Evolutionary conservation across 92 coral and sea anemone species (phyloP), one percentile per base, ranked within the genome.

Genomic region (Actinostola sp.): DNA sequence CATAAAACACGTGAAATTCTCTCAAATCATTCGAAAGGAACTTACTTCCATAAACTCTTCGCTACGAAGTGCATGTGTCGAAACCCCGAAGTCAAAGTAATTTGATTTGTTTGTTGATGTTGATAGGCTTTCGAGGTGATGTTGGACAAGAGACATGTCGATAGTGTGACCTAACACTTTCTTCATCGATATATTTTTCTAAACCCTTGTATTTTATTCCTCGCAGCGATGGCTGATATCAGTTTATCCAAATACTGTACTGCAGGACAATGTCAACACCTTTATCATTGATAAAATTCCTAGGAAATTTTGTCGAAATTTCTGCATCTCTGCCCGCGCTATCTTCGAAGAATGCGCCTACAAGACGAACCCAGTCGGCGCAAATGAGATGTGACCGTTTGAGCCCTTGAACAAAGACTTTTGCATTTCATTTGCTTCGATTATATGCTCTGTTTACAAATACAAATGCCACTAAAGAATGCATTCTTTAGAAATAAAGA

Each of bases 241-340:
- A 33, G 41, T 68, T 28, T 49, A 52, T 50, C 61, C 74, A 36
- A 68, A 66, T 39, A 35, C 38, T 48, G 34, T 39, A 35, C 38
- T 48, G 34, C 24, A 15, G 78, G 28, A 63, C 68, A 65, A 73
- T 62, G 67, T 67, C 73, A 49, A 74, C 85, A 73, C 86, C 82
- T 67, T n/a, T 3, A 39, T 70, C 68, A 82, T 88, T 54, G 68
- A 81, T 78, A 65, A 80, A 88, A 88, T 88, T 88, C 89, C 89
- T 63, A 49, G 71, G 80, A 84, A 78, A 78, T 68, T 46, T 82
- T 20, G 34, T 39, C 71, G 42, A 54, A 44, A 23, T 53, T 67
- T 77, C 75, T 33, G 46, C 57, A 17, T 21, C 42, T 51, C 61
- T 68, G 31, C 25, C 30, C 3, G 17, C 21, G 17, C 17, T 50